A percentile compares a stretch with the other conserved stretches of the same genome.
Evolutionary conservation across 2,113 vertebrate species (phyloP).

Genomic region (Poecile atricapillus): DNA sequence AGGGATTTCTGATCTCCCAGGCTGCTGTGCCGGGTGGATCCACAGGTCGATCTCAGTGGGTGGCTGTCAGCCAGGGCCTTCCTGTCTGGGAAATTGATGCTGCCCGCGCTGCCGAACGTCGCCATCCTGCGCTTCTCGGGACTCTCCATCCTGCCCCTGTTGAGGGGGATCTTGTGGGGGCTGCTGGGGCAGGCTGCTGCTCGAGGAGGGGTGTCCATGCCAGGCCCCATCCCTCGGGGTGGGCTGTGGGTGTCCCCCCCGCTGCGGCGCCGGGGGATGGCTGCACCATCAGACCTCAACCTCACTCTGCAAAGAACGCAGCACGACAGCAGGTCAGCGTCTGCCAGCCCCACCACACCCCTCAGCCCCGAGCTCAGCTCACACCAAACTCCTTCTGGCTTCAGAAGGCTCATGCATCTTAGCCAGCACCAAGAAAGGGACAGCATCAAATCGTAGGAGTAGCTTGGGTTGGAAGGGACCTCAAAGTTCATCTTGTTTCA

Average conservation of each 20-base stretch:
- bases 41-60: slow-evolving; percentile 81
- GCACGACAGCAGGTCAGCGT: not conserved
- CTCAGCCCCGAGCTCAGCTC: not conserved
- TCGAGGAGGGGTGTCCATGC: slow-evolving; percentile 90
- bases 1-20: slow-evolving; percentile 96
- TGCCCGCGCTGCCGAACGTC: slow-evolving; percentile 93
- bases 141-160: slow-evolving; percentile 86
- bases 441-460: not conserved
- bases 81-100: slow-evolving; percentile 93
- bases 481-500: not conserved
- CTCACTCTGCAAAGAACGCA: slow-evolving; percentile 80
- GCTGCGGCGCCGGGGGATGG: slow-evolving; percentile 87
- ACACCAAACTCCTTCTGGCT: not conserved
- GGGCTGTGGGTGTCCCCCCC: slow-evolving; percentile 92
- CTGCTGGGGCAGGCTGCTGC: slow-evolving; percentile 96
- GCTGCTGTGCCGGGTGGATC: slow-evolving; percentile 96
- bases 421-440: not conserved
- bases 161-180: slow-evolving; percentile 90
- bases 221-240: slow-evolving; percentile 79
- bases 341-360: fast-evolving
- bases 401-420: not conserved
- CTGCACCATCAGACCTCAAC: slow-evolving; percentile 90
- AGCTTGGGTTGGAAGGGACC: not conserved
- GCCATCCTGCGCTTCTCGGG: slow-evolving; percentile 93
- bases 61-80: slow-evolving; percentile 88